These are phyloP conservation scores for Oxyscelio sp. DNA, from an alignment of 2,888 invertebrate genomes.

Conservation along the genomic window DNA sequence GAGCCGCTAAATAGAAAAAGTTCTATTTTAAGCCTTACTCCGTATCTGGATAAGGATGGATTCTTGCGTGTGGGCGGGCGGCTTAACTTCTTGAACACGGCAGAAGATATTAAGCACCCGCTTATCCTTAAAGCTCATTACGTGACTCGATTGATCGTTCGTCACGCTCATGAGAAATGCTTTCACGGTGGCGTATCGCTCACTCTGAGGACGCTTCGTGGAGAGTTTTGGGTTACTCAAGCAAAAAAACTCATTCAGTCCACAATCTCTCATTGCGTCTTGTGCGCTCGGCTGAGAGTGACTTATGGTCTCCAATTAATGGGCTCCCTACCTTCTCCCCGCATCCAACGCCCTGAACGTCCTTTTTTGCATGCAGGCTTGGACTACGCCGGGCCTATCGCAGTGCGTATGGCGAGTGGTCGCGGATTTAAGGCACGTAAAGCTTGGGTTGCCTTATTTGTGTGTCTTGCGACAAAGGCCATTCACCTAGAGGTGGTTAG, in stretches of 20 bases:
- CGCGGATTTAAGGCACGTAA: not conserved
- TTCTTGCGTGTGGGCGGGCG: constrained; percentile 15
- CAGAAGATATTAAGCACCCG: not conserved
- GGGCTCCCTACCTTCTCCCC: not conserved
- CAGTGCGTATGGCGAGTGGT: constrained; percentile 3
- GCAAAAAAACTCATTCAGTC: not conserved
- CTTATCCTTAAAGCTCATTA: not conserved
- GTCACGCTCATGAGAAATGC: constrained; percentile 7
- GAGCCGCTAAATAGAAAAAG: not conserved
- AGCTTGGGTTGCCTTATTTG: not conserved
- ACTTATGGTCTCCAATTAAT: not conserved
- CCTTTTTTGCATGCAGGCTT: constrained; percentile 7
- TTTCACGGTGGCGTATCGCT: constrained; percentile 24
- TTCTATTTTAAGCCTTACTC: not conserved
- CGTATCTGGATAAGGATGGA: not conserved
- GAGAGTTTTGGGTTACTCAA: too few relatives aligned
- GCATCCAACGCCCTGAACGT: not conserved
- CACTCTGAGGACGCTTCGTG: constrained; percentile 21
- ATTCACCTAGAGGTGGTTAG: too few relatives aligned
- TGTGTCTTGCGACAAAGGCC: not conserved
- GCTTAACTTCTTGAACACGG: not conserved
- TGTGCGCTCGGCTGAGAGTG: constrained; percentile 6
- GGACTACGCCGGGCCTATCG: constrained; percentile 22
- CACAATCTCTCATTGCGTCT: too few relatives aligned
- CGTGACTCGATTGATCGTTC: not conserved